Conservation (phyloP, 2,797 vertebrate species). For the Chrosomus eos region DNA sequence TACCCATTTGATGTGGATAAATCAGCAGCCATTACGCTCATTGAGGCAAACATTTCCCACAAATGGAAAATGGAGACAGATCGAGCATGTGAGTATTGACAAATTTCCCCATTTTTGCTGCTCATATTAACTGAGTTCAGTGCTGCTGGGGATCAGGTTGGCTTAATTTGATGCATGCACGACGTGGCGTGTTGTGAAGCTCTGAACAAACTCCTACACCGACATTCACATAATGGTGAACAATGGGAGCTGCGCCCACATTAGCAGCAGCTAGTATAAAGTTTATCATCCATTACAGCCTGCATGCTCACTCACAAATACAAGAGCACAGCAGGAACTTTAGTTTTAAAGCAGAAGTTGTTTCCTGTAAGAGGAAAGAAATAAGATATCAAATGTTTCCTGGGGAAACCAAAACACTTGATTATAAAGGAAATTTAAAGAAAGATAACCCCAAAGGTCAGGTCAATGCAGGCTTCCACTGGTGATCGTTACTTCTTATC, state of each 20-base stretch:
- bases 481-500: constrained; percentile 14
- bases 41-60: constrained; percentile 54
- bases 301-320: constrained; percentile 33
- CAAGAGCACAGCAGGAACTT: constrained; percentile 34
- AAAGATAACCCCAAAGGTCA: constrained; percentile 22
- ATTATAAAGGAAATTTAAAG: constrained; percentile 17
- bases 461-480: constrained; percentile 2
- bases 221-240: constrained; percentile 42
- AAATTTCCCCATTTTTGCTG: constrained; percentile 42
- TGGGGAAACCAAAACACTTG: constrained; percentile 17
- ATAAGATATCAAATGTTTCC: constrained; percentile 22
- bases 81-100: constrained; percentile 44
- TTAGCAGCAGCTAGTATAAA: constrained; percentile 24
- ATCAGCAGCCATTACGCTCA: constrained; percentile 56
- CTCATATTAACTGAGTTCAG: constrained; percentile 40
- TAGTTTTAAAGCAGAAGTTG: constrained; percentile 28
- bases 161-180: constrained; percentile 35
- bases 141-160: constrained; percentile 23
- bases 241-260: constrained; percentile 32
- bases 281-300: constrained; percentile 45
- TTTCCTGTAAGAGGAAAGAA: constrained; percentile 33
- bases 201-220: constrained; percentile 36
- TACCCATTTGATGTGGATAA: constrained; percentile 57
- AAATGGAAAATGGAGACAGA: constrained; percentile 58
- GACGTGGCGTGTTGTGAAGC: constrained; percentile 10